A percentile compares a stretch with the other conserved stretches of the same genome.
These are phyloP conservation scores for Cyclura pinguis DNA, from an alignment of 2,797 vertebrate species.

Conservation along the genomic window DNA sequence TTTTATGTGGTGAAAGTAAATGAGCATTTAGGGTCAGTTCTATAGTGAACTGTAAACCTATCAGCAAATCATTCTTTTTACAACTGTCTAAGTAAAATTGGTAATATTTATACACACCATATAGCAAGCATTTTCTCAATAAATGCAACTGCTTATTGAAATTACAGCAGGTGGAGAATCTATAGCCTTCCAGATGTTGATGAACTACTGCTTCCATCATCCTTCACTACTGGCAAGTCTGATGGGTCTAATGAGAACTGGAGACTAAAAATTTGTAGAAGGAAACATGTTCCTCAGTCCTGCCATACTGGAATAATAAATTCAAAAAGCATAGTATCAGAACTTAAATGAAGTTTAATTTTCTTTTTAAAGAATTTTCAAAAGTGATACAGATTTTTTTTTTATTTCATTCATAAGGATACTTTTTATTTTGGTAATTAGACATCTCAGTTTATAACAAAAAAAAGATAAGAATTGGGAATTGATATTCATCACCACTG, in stretches of 20 bases:
- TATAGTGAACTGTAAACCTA: background rate
- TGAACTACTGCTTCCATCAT: background rate
- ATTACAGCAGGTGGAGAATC: background rate
- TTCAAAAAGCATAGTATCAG: background rate
- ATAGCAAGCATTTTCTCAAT: background rate
- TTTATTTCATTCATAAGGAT: background rate
- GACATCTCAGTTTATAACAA: background rate
- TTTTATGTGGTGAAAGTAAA: background rate
- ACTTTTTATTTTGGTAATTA: background rate
- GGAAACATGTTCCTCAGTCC: background rate
- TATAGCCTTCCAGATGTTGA: background rate
- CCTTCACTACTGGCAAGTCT: background rate
- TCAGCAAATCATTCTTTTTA: background rate
- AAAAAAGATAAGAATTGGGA: background rate
- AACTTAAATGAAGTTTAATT: background rate
- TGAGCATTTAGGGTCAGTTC: background rate
- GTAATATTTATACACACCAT: background rate
- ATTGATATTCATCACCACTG: background rate
- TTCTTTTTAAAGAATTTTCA: background rate
- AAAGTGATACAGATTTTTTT: background rate
- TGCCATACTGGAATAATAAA: background rate
- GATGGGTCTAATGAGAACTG: background rate
- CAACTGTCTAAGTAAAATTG: background rate
- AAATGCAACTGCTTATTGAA: background rate
- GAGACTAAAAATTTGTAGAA: background rate